These are phyloP conservation scores for Priocnemis perturbator DNA, from an alignment of 2,888 invertebrate species.

Conservation along the genomic window DNA sequence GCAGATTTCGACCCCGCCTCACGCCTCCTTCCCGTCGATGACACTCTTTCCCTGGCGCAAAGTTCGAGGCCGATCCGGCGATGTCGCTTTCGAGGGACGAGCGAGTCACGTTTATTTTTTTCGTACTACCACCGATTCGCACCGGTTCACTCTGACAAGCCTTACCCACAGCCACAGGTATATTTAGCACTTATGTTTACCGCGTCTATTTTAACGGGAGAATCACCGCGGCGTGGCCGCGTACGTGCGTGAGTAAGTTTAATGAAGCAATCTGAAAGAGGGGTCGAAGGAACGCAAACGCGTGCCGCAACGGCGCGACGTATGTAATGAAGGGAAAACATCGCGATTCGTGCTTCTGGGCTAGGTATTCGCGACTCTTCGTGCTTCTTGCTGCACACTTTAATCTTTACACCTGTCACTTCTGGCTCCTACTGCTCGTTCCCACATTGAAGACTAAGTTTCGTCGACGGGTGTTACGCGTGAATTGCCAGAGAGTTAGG, in stretches of 20 bases:
- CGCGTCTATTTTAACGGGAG: conserved; percentile 52
- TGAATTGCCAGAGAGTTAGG: too few species aligned
- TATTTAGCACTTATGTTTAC: conserved; percentile 60
- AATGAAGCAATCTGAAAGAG: conserved; percentile 25
- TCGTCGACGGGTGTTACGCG: too few species aligned
- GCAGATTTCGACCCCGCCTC: background rate
- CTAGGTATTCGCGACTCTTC: too few species aligned
- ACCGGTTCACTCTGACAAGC: conserved; percentile 45
- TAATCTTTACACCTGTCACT: too few species aligned
- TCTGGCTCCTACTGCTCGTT: too few species aligned
- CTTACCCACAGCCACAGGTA: conserved; percentile 37
- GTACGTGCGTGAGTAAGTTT: conserved; percentile 26
- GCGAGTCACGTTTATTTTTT: conserved; percentile 9
- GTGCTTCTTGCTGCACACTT: too few species aligned
- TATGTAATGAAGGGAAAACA: too few species aligned
- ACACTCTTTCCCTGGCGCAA: background rate
- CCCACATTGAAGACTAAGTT: too few species aligned
- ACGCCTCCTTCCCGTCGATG: background rate
- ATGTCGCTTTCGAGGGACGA: background rate
- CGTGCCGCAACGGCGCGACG: too few species aligned
- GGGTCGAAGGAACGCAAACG: conserved; percentile 7
- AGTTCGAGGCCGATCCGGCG: conserved; percentile 11
- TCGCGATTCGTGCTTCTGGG: too few species aligned
- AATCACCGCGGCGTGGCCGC: conserved; percentile 25
- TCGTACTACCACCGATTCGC: conserved; percentile 31